Evolutionary conservation across 2,888 invertebrate genomes (phyloP).

Genomic region (Lamellibrachia columna): DNA sequence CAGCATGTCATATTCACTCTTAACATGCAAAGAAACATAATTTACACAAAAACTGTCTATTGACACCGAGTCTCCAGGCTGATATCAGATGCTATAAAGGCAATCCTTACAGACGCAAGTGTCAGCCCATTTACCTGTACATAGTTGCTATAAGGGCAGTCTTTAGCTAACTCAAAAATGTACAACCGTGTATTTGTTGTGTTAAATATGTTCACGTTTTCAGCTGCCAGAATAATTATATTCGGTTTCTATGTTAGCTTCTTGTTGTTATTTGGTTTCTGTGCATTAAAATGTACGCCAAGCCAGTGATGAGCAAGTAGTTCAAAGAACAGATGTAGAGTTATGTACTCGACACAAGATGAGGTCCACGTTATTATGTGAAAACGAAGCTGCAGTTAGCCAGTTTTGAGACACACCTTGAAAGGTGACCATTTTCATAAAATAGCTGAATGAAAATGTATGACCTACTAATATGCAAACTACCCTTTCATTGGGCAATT

Average conservation of each 20-base stretch:
- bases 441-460: background rate
- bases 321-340: background rate
- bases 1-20: background rate
- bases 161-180: background rate
- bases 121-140: background rate
- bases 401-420: background rate
- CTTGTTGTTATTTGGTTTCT: background rate
- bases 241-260: background rate
- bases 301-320: too few species aligned
- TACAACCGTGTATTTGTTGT: background rate
- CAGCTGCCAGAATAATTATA: background rate
- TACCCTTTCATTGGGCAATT: background rate
- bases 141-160: slow-evolving; percentile 7
- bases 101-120: background rate
- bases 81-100: background rate
- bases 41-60: background rate
- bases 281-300: background rate
- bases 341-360: background rate
- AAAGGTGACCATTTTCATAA: background rate
- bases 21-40: background rate
- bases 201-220: background rate
- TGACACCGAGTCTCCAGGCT: background rate
- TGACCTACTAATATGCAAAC: background rate
- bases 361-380: background rate
- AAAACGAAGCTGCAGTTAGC: background rate